Conservation (phyloP, 2,113 vertebrate species). For the Menidia beryllina region DNA sequence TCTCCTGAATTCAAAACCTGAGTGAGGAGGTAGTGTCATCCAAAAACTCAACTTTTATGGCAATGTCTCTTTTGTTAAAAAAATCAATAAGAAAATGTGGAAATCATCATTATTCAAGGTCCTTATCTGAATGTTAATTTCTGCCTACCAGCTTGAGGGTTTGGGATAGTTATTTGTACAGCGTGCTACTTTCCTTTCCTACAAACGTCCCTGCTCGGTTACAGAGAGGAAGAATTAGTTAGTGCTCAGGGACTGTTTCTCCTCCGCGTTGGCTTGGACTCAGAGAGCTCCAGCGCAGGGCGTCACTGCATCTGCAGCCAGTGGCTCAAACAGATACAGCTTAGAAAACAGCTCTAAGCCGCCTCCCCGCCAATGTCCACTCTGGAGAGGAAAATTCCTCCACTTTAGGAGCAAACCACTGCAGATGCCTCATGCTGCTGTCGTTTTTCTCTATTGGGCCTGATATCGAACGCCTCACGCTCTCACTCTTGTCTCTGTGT, state of each 20-base stretch:
- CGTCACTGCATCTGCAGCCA: not conserved
- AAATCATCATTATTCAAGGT: too few relatives aligned
- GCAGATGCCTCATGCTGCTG: not conserved
- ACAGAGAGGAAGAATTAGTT: not conserved
- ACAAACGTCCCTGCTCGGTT: not conserved
- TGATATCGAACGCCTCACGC: not conserved
- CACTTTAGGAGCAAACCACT: not conserved
- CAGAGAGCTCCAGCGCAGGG: not conserved
- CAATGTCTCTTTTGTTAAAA: too few relatives aligned
- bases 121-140: not conserved
- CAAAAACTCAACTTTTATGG: conserved; percentile 26
- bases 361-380: not conserved
- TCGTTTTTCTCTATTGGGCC: not conserved
- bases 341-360: not conserved
- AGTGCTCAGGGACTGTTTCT: not conserved
- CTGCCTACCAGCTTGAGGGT: not conserved
- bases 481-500: not conserved
- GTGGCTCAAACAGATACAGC: not conserved
- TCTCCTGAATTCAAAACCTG: conserved; percentile 5
- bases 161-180: not conserved
- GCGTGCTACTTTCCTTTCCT: not conserved
- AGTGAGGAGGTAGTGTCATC: conserved; percentile 35
- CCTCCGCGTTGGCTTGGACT: not conserved
- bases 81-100: too few relatives aligned
- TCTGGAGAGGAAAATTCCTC: not conserved